Percentiles rank a stretch among this genome's conserved stretches.
These are phyloP conservation scores for Plecturocebus donacophilus DNA, from an alignment of 2,113 vertebrate genomes.

Conservation along the genomic window DNA sequence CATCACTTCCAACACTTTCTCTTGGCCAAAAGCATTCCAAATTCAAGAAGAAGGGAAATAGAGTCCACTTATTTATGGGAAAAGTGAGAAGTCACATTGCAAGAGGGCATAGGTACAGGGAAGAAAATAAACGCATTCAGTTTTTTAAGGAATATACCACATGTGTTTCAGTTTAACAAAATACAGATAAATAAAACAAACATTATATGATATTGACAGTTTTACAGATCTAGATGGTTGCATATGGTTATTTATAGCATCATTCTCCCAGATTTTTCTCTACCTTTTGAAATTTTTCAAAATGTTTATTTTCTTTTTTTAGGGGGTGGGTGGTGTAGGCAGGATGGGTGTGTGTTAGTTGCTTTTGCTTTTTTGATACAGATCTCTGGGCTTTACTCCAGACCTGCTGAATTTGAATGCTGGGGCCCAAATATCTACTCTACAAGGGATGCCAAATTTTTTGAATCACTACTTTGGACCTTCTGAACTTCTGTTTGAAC, in stretches of 20 bases:
- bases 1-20: neutral
- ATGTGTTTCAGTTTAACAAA: neutral
- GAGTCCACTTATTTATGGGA: neutral
- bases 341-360: neutral
- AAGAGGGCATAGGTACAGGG: neutral
- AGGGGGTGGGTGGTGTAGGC: neutral
- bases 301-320: neutral
- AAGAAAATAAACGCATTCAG: neutral
- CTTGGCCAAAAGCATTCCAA: neutral
- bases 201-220: neutral
- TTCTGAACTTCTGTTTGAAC: neutral
- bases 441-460: constrained; percentile 37
- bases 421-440: neutral
- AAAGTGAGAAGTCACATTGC: neutral
- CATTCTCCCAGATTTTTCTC: constrained; percentile 1
- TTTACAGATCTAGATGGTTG: neutral
- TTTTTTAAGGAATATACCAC: constrained; percentile 19
- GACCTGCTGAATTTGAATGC: neutral
- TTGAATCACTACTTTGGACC: neutral
- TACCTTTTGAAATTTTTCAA: constrained; percentile 15
- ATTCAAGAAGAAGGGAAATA: constrained; percentile 18
- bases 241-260: constrained; percentile 16
- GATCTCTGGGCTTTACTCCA: neutral
- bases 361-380: neutral
- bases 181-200: constrained; percentile 15